A percentile compares a stretch with the other conserved stretches of the same genome.
Evolutionary conservation across 92 coral and sea anemone genomes (phyloP).

Genomic region (Epizoanthus ramosus): DNA sequence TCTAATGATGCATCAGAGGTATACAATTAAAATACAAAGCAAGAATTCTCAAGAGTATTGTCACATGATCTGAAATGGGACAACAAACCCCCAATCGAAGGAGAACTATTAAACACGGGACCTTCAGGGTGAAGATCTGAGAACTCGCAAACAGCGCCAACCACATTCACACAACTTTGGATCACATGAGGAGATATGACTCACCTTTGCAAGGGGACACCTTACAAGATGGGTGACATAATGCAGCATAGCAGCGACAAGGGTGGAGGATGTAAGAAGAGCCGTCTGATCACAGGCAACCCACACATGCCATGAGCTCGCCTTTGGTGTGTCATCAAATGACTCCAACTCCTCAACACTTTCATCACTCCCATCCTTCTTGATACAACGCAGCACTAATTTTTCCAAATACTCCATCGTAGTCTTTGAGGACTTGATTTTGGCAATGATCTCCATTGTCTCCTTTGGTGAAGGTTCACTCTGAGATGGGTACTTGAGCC

Average conservation of each 20-base stretch:
- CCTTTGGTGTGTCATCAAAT: not conserved
- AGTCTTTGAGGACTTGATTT: constrained; percentile 44
- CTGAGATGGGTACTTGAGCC: constrained; percentile 22
- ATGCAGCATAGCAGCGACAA: not conserved
- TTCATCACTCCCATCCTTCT: constrained; percentile 21
- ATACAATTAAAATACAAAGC: too few species aligned
- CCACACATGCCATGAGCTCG: not conserved
- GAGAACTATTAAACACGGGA: too few species aligned
- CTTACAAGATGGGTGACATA: not conserved
- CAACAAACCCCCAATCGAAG: too few species aligned
- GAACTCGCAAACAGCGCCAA: too few species aligned
- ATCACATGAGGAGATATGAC: not conserved
- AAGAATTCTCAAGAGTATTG: too few species aligned
- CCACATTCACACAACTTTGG: too few species aligned
- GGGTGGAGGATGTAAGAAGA: not conserved
- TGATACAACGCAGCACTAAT: constrained; percentile 62
- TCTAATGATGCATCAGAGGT: too few species aligned
- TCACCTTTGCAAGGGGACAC: not conserved
- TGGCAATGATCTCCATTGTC: constrained; percentile 43
- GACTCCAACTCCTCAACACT: not conserved
- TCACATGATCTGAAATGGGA: too few species aligned
- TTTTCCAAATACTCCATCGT: constrained; percentile 60
- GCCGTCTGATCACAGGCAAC: not conserved
- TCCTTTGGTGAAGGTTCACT: constrained; percentile 41
- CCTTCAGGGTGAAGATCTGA: too few species aligned